Conservation (phyloP, 2,113 vertebrate species). For the Myanophis thanlyinensis region DNA sequence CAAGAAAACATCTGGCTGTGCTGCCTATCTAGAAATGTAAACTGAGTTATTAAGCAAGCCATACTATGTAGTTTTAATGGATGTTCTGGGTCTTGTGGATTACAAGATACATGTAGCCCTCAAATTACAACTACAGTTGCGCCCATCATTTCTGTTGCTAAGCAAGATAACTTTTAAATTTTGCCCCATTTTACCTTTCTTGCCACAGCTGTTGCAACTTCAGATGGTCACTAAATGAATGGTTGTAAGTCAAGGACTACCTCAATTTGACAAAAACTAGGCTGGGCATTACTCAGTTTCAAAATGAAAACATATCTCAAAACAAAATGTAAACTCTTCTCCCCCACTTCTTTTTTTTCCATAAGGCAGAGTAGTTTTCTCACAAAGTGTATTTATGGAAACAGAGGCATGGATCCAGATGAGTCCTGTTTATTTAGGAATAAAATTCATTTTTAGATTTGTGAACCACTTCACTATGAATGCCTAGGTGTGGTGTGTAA, state of each 20-base stretch:
- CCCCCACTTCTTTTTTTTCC: neutral
- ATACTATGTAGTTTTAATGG: neutral
- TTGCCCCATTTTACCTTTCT: neutral
- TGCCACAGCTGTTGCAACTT: neutral
- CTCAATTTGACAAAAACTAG: neutral
- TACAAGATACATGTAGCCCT: neutral
- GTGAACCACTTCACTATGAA: neutral
- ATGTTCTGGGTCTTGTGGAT: neutral
- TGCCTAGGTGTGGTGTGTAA: neutral
- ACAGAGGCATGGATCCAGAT: neutral
- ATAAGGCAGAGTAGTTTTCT: neutral
- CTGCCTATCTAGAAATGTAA: neutral
- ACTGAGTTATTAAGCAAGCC: neutral
- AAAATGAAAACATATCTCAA: neutral
- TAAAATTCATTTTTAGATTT: neutral
- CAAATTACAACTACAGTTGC: neutral
- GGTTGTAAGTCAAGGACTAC: neutral
- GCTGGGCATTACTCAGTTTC: neutral
- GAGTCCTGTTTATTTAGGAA: neutral
- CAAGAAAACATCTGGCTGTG: neutral
- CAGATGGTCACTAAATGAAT: neutral
- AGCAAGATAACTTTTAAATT: neutral
- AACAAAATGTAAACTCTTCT: neutral
- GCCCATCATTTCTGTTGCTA: neutral
- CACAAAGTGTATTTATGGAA: neutral